Conservation (phyloP, 2,113 vertebrate genomes). For the Mystacornis crossleyi region DNA sequence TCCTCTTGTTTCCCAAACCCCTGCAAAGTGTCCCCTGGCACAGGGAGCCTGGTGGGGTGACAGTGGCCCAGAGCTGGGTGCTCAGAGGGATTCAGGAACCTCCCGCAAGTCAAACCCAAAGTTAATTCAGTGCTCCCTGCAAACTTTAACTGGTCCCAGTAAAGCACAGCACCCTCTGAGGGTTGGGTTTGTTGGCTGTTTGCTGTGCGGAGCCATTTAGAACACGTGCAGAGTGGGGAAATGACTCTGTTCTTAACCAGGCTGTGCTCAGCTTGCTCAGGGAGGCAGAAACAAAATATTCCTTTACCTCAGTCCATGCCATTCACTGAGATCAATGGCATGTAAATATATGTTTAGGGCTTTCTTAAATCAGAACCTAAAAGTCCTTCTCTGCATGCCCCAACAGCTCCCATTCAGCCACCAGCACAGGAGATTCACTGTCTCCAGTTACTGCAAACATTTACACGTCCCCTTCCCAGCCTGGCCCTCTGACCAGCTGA, state of each 20-base stretch:
- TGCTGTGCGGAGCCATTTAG: neutral
- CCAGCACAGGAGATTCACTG: neutral
- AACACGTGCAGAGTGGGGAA: neutral
- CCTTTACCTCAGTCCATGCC: neutral
- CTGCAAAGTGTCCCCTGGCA: neutral
- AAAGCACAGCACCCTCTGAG: neutral
- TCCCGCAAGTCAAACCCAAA: neutral
- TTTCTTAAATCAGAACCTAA: neutral
- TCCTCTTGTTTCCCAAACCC: neutral
- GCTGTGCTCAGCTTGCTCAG: neutral
- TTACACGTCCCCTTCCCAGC: neutral
- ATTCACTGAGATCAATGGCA: neutral
- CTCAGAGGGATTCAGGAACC: neutral
- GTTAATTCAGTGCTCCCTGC: neutral
- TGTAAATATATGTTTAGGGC: neutral
- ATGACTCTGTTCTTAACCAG: neutral
- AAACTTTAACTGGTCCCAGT: accelerated
- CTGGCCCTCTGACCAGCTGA: neutral
- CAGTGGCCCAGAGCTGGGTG: neutral
- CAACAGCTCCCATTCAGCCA: neutral
- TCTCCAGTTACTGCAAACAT: neutral
- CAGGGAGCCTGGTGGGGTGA: neutral
- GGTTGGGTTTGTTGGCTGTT: neutral
- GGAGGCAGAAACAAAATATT: neutral
- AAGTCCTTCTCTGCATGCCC: neutral